Base-by-base conservation (phyloP, 1,140 invertebrate species). In the Pygmarrhopalites habei region DNA sequence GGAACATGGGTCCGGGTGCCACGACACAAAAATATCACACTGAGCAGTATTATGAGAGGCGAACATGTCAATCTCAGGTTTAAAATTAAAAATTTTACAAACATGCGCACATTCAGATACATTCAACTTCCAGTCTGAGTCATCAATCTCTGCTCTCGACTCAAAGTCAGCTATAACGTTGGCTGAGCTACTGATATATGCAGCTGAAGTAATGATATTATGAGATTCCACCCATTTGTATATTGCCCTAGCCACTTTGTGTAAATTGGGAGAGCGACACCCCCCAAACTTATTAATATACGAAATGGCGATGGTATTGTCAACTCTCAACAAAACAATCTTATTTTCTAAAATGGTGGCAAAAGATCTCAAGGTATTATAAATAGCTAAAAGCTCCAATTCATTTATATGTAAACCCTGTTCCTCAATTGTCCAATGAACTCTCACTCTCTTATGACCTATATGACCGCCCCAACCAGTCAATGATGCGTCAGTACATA, bases 201-300 rank as follows among this genome's bases (percentile, higher is more conserved):
- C 28, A n/a, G 51, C 51, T 5, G 23, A 7, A 17, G 28, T 12
- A 25, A 47, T 12, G 4, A 25, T 47, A 17, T 23, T 23, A 7
- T 4, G 5, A 3, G 12, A 0, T 30, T 65, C 64, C n/a, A 32
- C 52, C 58, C 47, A 62, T n/a, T 49, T 15, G 43, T 43, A 66
- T 3, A 61, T 66, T 14, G 1, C 1, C n/a, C 43, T 62, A 29
- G 64, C 60, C 14, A 62, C 41, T 21, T 17, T 12, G 29, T 62
- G 44, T 28, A 29, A 56, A 5, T 28, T n/a, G 12, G 28, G 0
- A 32, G 59, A 61, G 19, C 47, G 26, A 21, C 58, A 62, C 26
- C 64, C 55, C 2, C 64, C 64, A 56, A 39, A 58, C 19, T 25
- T 55, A 58, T 65, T 65, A 0, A 65, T 51, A 41, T 65, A 65